These are phyloP conservation scores for Periophthalmus modestus DNA, from an alignment of 2,113 vertebrate species.

Conservation along the genomic window DNA sequence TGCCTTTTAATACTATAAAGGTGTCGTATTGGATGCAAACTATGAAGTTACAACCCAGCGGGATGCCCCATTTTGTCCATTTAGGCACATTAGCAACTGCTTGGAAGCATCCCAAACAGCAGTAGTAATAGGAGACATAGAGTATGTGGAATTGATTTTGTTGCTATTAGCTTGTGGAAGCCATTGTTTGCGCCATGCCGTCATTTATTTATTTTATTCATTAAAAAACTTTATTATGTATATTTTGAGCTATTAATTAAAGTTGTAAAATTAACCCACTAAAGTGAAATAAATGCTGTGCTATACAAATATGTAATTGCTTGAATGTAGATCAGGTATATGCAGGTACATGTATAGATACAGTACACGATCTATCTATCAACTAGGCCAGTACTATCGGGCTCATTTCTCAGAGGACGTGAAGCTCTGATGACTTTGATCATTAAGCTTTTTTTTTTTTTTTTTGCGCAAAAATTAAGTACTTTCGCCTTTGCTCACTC, in stretches of 20 bases:
- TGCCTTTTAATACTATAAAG: neutral
- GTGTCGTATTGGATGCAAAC: neutral
- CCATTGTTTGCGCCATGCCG: neutral
- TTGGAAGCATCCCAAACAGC: neutral
- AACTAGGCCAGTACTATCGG: conserved; percentile 37
- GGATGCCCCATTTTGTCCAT: neutral
- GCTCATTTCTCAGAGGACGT: conserved; percentile 38
- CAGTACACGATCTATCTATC: no score
- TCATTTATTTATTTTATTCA: neutral
- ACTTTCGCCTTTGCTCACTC: neutral
- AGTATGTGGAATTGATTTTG: neutral
- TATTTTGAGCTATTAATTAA: neutral
- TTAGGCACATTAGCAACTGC: no score
- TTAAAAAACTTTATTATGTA: neutral
- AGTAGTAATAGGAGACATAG: neutral
- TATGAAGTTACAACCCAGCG: neutral
- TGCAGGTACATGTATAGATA: conserved; percentile 1
- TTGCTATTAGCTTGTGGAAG: neutral
- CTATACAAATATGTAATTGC: neutral
- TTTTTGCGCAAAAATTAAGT: neutral
- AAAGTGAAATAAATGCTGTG: no score
- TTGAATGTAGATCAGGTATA: conserved; percentile 3
- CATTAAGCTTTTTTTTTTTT: neutral
- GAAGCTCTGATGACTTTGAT: conserved; percentile 14
- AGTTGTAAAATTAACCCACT: neutral